These are phyloP conservation scores for Parthenolecanium corni DNA, from an alignment of 2,888 invertebrate genomes.

Conservation along the genomic window DNA sequence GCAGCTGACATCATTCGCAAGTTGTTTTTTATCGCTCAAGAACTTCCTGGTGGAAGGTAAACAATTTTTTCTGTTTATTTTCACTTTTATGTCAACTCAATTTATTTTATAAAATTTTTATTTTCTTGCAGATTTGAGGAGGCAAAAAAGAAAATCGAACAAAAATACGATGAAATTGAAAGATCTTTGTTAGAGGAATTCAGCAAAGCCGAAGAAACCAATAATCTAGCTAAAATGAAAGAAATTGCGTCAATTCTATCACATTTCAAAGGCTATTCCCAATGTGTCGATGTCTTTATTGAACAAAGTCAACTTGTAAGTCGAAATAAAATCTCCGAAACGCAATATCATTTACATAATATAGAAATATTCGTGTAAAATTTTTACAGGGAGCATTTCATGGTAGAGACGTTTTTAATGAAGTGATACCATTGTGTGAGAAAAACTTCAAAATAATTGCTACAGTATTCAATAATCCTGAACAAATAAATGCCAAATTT, in stretches of 20 bases:
- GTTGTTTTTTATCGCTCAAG: conserved; percentile 87
- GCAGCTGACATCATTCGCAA: conserved; percentile 97
- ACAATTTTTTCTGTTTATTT: conserved; percentile 32
- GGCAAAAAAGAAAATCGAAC: conserved; percentile 71
- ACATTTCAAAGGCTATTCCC: conserved; percentile 92
- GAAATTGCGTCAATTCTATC: conserved; percentile 81
- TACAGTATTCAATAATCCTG: conserved; percentile 87
- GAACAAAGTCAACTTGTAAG: conserved; percentile 86
- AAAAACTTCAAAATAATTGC: conserved; percentile 69
- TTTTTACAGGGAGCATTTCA: conserved; percentile 59
- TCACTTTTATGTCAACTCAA: background rate
- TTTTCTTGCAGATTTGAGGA: conserved; percentile 49
- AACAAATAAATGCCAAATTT: conserved; percentile 96
- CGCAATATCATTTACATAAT: background rate
- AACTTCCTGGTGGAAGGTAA: conserved; percentile 72
- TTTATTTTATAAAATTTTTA: too few relatives aligned
- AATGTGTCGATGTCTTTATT: conserved; percentile 93
- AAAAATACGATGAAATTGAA: conserved; percentile 84
- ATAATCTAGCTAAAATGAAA: conserved; percentile 80
- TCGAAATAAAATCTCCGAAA: background rate
- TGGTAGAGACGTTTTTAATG: conserved; percentile 79
- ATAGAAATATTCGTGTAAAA: background rate
- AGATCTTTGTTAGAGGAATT: conserved; percentile 87
- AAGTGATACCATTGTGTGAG: conserved; percentile 78
- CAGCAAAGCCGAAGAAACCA: conserved; percentile 71